These are phyloP conservation scores for Dynastes tityus DNA, from an alignment of 2,888 invertebrate species.

Conservation along the genomic window DNA sequence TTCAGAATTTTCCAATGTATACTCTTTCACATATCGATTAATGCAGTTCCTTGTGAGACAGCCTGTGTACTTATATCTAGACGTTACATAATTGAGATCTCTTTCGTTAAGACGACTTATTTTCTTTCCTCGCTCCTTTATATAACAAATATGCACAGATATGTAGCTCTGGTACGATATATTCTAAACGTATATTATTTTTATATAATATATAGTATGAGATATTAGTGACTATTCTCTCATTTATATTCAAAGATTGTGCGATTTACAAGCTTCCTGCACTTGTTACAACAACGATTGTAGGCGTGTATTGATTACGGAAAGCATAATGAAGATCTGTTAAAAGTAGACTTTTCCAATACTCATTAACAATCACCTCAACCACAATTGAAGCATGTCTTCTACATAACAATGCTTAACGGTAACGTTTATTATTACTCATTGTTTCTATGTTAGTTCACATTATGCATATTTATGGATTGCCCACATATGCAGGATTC, in stretches of 20 bases:
- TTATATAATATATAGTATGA: neutral
- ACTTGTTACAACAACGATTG: slow-evolving; percentile 18
- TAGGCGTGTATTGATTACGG: slow-evolving; percentile 16
- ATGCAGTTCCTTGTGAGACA: too few species aligned
- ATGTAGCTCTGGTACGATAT: too few species aligned
- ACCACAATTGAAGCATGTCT: slow-evolving; percentile 12
- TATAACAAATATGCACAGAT: neutral
- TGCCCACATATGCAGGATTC: neutral
- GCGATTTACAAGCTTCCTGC: slow-evolving; percentile 32
- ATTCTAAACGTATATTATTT: neutral
- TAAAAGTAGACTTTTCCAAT: neutral
- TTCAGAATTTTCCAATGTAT: too few species aligned
- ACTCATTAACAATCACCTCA: slow-evolving; percentile 6
- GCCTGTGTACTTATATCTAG: too few species aligned
- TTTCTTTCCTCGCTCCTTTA: neutral
- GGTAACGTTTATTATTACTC: slow-evolving; percentile 11
- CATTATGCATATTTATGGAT: neutral
- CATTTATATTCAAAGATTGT: slow-evolving; percentile 18
- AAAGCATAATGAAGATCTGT: neutral
- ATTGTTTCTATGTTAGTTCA: neutral
- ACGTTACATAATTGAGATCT: neutral
- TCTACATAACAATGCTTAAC: slow-evolving; percentile 8
- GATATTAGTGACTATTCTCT: neutral
- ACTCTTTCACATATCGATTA: too few species aligned
- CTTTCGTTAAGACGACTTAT: neutral